These are phyloP conservation scores for Aricia agestis DNA, from an alignment of 1,140 invertebrate species.

Conservation along the genomic window DNA sequence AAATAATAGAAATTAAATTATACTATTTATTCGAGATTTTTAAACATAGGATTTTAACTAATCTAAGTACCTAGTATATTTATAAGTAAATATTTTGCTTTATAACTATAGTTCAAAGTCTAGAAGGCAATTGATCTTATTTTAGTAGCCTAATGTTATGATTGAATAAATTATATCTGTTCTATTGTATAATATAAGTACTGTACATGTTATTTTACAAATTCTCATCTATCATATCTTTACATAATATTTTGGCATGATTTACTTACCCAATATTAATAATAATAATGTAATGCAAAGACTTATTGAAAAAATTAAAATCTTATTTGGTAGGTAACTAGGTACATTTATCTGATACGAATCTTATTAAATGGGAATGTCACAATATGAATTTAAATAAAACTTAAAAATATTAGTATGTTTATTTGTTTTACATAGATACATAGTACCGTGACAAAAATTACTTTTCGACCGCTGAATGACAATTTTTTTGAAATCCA, in stretches of 20 bases:
- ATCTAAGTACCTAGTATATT: background rate
- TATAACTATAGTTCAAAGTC: background rate
- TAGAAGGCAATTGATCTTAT: background rate
- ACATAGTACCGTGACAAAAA: slow-evolving; percentile 40
- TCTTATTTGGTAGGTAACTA: background rate
- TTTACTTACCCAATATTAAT: slow-evolving; percentile 50
- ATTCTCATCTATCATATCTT: slow-evolving; percentile 41
- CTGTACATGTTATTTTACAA: slow-evolving; percentile 32
- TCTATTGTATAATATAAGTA: background rate
- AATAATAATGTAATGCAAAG: slow-evolving; percentile 11
- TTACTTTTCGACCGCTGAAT: background rate
- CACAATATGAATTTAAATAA: slow-evolving; percentile 54
- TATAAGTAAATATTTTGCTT: slow-evolving; percentile 8
- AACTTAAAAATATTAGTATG: slow-evolving; percentile 64
- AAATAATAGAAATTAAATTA: slow-evolving; percentile 57
- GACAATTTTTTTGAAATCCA: slow-evolving; percentile 6
- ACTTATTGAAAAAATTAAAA: background rate
- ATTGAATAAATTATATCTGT: background rate
- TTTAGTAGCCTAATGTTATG: background rate
- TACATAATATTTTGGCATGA: slow-evolving; percentile 39
- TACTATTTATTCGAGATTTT: slow-evolving; percentile 56
- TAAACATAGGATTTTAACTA: slow-evolving; percentile 16
- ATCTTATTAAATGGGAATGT: slow-evolving; percentile 8
- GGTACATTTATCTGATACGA: background rate
- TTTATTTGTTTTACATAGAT: slow-evolving; percentile 66